These are phyloP conservation scores for Oenanthe oenanthe DNA, from an alignment of 2,113 vertebrate genomes.

Conservation along the genomic window DNA sequence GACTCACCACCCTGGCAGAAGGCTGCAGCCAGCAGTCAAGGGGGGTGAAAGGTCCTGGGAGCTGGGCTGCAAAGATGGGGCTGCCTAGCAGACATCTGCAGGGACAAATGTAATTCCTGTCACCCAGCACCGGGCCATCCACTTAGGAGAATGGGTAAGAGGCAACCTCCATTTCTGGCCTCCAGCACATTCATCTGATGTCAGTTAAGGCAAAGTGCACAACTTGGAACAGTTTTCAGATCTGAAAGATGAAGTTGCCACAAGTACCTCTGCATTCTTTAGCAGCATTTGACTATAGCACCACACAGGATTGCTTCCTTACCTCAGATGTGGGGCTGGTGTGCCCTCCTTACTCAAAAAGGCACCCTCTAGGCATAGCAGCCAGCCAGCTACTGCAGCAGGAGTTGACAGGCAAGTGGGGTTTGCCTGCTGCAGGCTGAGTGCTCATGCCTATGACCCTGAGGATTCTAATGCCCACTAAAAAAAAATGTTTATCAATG, in stretches of 20 bases:
- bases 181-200: rapidly evolving
- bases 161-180: neutral
- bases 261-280: neutral
- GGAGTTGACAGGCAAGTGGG: neutral
- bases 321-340: rapidly evolving
- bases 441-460: neutral
- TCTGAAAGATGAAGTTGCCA: neutral
- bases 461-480: neutral
- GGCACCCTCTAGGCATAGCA: neutral
- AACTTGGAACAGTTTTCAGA: neutral
- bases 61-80: neutral
- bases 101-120: neutral
- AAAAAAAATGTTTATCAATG: neutral
- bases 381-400: neutral
- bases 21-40: neutral
- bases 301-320: neutral
- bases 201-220: neutral
- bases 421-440: neutral
- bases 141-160: neutral
- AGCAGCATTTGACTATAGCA: neutral
- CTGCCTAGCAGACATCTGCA: neutral
- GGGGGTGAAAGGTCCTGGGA: neutral
- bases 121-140: no score
- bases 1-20: neutral
- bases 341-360: neutral